Base-by-base conservation (phyloP, 30 jellyfish, hydroid and myxozoan genomes). In the Aurelia sp. region DNA sequence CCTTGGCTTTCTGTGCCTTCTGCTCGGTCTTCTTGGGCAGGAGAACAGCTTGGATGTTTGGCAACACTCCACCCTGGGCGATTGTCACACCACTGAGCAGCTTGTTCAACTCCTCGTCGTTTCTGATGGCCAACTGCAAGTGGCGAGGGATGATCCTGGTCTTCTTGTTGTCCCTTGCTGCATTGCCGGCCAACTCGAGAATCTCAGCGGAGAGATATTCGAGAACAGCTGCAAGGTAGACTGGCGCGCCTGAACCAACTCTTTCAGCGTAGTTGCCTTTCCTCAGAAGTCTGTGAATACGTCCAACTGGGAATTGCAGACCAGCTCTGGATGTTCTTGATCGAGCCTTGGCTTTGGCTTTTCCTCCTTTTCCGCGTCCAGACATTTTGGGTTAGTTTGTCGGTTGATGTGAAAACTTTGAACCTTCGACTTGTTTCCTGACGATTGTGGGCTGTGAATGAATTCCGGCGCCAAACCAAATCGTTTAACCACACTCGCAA, bases 291-390 rank as follows among this genome's bases (percentile, higher is more conserved):
- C 98, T 66, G 82, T 92, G 98, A 52, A 92, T 74, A 27, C 98
- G 62, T 24, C 98, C 98, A 59, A 92, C 98, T 16, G 98, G 98
- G 67, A 92, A 92, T 67, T 92, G 98, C 12, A 92, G 96, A 8
- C 98, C 98, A 35, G 98, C 98, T 59, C 97, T 70, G 9, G 93
- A 50, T 10, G 98, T 80, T 72, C 98, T 67, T 5, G 97, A 52
- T 67, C 86, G 88, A 3, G 97, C 78, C 68, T 88, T 92, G n/a
- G 80, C 90, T 62, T 78, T 88, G 0, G 66, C 87, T 72, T 88
- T 88, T 61, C 98, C 98, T 15, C 98, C 98, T 68, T 86, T 86
- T n/a, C 98, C 98, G 16, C 98, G 91, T 63, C 98, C 97, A 86
- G 97, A 77, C 98, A 92, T 92, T 53, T 41, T 90, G 92, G 19